Conservation (phyloP, 2,113 vertebrate genomes). For the Misgurnus anguillicaudatus region DNA sequence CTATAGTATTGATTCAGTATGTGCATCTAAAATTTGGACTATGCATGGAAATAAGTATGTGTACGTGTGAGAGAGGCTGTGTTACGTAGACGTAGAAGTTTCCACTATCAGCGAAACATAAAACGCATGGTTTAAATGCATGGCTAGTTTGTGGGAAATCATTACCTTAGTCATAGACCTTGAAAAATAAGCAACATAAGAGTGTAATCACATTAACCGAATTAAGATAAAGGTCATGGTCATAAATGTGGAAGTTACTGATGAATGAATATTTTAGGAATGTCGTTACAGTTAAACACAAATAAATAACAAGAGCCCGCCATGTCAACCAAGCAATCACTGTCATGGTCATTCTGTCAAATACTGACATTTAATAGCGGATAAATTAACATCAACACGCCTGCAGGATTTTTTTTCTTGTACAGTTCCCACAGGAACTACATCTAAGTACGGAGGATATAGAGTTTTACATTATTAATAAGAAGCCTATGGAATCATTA, state of each 20-base stretch:
- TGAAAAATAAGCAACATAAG: neutral
- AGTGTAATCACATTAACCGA: slow-evolving; percentile 8
- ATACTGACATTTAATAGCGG: neutral
- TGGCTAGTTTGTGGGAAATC: slow-evolving; percentile 44
- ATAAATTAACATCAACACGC: neutral
- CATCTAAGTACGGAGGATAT: slow-evolving; percentile 30
- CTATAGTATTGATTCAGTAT: slow-evolving; percentile 27
- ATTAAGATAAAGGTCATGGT: slow-evolving; percentile 9
- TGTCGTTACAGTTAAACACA: neutral
- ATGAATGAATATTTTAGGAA: slow-evolving; percentile 9
- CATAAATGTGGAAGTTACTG: neutral
- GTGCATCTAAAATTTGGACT: too few relatives aligned
- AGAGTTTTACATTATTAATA: slow-evolving; percentile 47
- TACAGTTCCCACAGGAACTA: slow-evolving; percentile 3
- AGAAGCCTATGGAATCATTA: slow-evolving; percentile 56
- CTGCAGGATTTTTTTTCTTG: neutral
- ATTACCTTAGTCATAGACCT: slow-evolving; percentile 39
- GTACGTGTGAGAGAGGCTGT: neutral
- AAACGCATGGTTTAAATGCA: slow-evolving; percentile 22
- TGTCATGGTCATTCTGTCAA: too few relatives aligned
- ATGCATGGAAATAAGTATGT: neutral
- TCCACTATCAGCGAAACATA: neutral
- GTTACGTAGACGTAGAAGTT: neutral
- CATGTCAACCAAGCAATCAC: neutral
- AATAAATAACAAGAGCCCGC: neutral